phyloP scores from a whole-genome alignment of 1,140 invertebrate species.

The Vanessa tameamea region DNA sequence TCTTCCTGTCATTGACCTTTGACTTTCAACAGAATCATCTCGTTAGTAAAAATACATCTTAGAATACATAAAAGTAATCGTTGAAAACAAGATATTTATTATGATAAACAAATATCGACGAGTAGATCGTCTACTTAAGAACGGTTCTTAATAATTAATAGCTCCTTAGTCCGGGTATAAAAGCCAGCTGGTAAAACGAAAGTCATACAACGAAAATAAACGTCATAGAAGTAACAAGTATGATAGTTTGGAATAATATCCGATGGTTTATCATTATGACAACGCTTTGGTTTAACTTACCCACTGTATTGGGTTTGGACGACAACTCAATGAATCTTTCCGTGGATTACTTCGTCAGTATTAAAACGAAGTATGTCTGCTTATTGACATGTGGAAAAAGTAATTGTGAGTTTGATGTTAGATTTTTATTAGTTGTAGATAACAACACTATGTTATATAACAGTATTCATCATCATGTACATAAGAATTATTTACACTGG shows the following conservation, averaged over 20 bases:
- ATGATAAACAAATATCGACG: too few relatives aligned
- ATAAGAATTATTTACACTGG: too few relatives aligned
- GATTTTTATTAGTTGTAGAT: conserved; percentile 2
- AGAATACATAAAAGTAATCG: too few relatives aligned
- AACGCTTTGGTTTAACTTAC: background rate
- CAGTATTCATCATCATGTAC: too few relatives aligned
- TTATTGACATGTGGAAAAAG: conserved; percentile 33
- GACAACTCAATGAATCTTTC: conserved; percentile 11
- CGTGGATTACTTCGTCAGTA: conserved; percentile 40
- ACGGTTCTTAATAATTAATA: conserved; percentile 21
- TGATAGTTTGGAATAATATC: background rate
- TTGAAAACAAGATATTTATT: too few relatives aligned
- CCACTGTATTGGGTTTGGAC: background rate
- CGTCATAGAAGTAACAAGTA: background rate
- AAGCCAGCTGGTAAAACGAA: background rate
- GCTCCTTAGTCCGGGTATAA: background rate
- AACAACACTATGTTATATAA: too few relatives aligned
- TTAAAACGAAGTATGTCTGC: conserved; percentile 37
- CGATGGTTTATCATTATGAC: background rate
- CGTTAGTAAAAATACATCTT: too few relatives aligned
- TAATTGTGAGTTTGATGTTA: conserved; percentile 12
- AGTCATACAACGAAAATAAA: background rate
- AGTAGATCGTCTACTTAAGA: conserved; percentile 6
- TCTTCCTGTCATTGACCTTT: too few relatives aligned
- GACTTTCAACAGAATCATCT: too few relatives aligned